Evolutionary conservation across 2,797 vertebrate species (phyloP).

Genomic region (Acropternis orthonyx): DNA sequence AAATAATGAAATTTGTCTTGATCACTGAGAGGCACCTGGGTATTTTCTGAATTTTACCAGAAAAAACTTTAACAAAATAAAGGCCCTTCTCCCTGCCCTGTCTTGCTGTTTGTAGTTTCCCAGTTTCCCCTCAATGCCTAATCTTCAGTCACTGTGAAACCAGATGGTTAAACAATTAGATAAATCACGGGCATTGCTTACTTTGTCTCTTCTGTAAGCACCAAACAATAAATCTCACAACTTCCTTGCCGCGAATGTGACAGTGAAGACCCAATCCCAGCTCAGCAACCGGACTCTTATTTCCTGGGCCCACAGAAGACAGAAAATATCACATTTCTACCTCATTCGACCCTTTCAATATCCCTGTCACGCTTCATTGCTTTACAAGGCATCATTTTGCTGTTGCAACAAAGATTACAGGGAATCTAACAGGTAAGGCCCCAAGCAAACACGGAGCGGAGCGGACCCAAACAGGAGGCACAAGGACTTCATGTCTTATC

Average conservation of each 20-base stretch:
- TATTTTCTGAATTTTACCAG: background rate
- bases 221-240: constrained; percentile 62
- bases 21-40: background rate
- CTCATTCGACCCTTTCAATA: constrained; percentile 79
- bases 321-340: constrained; percentile 85
- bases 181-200: constrained; percentile 53
- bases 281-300: constrained; percentile 71
- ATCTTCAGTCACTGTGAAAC: constrained; percentile 72
- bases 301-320: constrained; percentile 79
- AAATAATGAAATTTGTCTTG: background rate
- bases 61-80: background rate
- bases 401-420: constrained; percentile 78
- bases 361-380: constrained; percentile 72
- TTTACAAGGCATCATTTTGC: constrained; percentile 80
- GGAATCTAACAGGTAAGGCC: constrained; percentile 79
- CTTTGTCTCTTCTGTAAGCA: constrained; percentile 51
- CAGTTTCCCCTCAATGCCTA: constrained; percentile 51
- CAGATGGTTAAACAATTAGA: constrained; percentile 84
- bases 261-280: constrained; percentile 56
- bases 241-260: background rate
- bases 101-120: background rate
- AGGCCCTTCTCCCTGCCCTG: background rate
- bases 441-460: constrained; percentile 68
- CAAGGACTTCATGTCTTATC: constrained; percentile 73
- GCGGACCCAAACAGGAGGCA: constrained; percentile 56